Evolutionary conservation across 2,888 invertebrate species (phyloP).

Genomic region (Nipponacmea schrenckii): DNA sequence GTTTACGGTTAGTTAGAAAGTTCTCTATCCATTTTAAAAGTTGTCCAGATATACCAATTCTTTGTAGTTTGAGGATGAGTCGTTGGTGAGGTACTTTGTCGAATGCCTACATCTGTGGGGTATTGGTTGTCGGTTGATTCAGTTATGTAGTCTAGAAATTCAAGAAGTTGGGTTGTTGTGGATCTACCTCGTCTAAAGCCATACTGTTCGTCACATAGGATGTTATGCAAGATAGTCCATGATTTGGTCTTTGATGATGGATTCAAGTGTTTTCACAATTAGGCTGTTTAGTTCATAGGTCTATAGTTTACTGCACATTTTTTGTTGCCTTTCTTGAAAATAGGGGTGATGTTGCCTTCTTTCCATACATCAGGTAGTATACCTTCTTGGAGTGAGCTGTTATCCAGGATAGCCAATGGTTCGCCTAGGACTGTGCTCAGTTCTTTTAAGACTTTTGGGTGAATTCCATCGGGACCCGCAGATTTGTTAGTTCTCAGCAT

Average conservation of each 20-base stretch:
- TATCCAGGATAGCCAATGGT: slow-evolving; percentile 1
- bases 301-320: slow-evolving; percentile 10
- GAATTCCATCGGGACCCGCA: background rate
- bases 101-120: slow-evolving; percentile 8
- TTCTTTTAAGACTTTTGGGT: slow-evolving; percentile 2
- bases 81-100: slow-evolving; percentile 16
- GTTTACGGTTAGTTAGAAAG: background rate
- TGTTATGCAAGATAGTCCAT: slow-evolving; percentile 10
- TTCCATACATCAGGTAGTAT: slow-evolving; percentile 11
- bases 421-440: background rate
- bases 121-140: slow-evolving; percentile 6
- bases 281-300: slow-evolving; percentile 18
- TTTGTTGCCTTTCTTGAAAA: slow-evolving; percentile 17
- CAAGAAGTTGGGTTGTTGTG: slow-evolving; percentile 9
- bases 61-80: too few species aligned
- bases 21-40: background rate
- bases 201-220: slow-evolving; percentile 7
- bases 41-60: background rate
- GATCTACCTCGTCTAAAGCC: slow-evolving; percentile 16
- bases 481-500: background rate
- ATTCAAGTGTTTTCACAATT: slow-evolving; percentile 18
- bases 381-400: slow-evolving; percentile 3
- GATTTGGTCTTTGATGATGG: slow-evolving; percentile 12
- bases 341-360: slow-evolving; percentile 7
- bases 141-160: slow-evolving; percentile 10